These are phyloP conservation scores for Neocrepidodera transversa DNA, from an alignment of 2,888 invertebrate species.

Conservation along the genomic window DNA sequence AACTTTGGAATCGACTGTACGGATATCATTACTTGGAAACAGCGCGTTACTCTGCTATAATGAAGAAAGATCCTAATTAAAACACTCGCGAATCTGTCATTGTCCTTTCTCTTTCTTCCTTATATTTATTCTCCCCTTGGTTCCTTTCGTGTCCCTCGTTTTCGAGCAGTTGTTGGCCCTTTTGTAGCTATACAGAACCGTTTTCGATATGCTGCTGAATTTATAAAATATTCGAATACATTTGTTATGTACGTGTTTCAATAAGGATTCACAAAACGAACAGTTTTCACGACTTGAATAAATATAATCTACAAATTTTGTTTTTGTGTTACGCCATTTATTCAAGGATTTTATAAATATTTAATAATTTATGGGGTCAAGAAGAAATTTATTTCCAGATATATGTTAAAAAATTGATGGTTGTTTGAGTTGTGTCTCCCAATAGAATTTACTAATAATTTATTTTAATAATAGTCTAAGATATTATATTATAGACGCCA, in stretches of 20 bases:
- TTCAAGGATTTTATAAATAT: no score
- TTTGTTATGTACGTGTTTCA: slow-evolving; percentile 10
- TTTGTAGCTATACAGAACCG: slow-evolving; percentile 17
- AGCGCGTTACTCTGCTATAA: slow-evolving; percentile 44
- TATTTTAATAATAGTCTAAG: no score
- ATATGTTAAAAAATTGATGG: no score
- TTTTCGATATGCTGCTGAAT: slow-evolving; percentile 22
- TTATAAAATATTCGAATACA: slow-evolving; percentile 22
- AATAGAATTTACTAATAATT: no score
- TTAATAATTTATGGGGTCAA: no score
- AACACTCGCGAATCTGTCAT: slow-evolving; percentile 47
- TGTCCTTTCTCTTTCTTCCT: slow-evolving; percentile 40
- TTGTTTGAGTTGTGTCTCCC: no score
- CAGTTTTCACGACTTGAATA: neutral
- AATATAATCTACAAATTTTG: no score
- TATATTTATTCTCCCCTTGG: slow-evolving; percentile 32
- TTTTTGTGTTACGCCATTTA: no score
- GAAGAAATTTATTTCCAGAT: no score
- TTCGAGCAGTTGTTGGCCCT: slow-evolving; percentile 26
- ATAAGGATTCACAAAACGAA: slow-evolving; percentile 6
- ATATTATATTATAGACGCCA: no score
- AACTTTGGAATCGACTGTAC: slow-evolving; percentile 46
- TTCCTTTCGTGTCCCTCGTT: slow-evolving; percentile 21
- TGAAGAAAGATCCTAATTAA: slow-evolving; percentile 52
- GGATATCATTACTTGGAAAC: slow-evolving; percentile 45